phyloP scores from a whole-genome alignment of 2,888 invertebrate genomes.

The Geotrupes spiniger region DNA sequence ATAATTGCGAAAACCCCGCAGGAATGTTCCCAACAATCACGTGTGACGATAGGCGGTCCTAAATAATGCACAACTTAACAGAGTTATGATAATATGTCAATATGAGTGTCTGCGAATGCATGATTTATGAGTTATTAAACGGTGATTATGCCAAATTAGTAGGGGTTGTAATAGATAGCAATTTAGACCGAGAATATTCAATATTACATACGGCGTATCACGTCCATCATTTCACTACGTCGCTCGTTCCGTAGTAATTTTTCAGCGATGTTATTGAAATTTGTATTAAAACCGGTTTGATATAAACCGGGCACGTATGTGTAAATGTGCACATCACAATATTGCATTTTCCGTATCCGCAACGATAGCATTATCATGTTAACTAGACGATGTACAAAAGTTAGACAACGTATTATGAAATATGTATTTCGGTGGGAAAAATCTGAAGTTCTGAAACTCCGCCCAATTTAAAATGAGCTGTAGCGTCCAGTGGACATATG shows the following conservation, averaged over 20 bases:
- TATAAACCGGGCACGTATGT: no score
- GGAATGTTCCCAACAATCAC: not conserved
- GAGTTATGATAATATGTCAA: constrained; percentile 41
- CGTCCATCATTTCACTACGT: not conserved
- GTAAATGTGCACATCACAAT: no score
- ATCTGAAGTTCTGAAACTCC: constrained; percentile 29
- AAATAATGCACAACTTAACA: constrained; percentile 21
- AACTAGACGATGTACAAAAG: constrained; percentile 4
- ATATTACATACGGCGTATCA: constrained; percentile 25
- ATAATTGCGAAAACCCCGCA: no score
- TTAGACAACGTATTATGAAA: constrained; percentile 25
- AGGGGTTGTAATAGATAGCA: constrained; percentile 41
- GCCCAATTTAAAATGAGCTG: constrained; percentile 28
- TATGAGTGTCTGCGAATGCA: constrained; percentile 40
- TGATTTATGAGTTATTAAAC: constrained; percentile 47
- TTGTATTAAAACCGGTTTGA: no score
- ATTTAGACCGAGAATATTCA: constrained; percentile 38
- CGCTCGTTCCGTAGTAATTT: no score
- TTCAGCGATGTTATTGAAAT: no score
- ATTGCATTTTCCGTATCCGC: not conserved
- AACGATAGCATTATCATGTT: constrained; percentile 4
- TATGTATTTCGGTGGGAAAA: constrained; percentile 26
- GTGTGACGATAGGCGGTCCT: not conserved
- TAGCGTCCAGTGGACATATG: constrained; percentile 27
- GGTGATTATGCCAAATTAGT: constrained; percentile 47